phyloP scores from a whole-genome alignment of 2,113 vertebrate species.

The Plectropomus leopardus region DNA sequence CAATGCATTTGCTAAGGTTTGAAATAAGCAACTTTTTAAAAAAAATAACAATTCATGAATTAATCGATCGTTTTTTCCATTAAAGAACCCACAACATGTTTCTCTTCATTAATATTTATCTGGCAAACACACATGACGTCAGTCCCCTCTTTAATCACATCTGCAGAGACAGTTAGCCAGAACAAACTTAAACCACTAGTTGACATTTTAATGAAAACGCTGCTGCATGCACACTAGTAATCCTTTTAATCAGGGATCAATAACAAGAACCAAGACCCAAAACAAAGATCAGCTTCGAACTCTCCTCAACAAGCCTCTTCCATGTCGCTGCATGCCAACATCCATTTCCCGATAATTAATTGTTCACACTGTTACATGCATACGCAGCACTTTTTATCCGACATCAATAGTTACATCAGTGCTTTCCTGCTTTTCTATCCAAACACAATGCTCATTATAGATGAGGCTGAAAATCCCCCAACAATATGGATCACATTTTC shows the following conservation, averaged over 20 bases:
- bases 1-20: too few species aligned
- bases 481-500: slow-evolving; percentile 4
- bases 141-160: background rate
- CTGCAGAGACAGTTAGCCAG: background rate
- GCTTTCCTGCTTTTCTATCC: slow-evolving; percentile 13
- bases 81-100: background rate
- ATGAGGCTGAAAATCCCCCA: background rate
- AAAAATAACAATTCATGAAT: too few species aligned
- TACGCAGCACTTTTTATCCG: slow-evolving; percentile 28
- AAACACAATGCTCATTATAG: slow-evolving; percentile 3
- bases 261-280: slow-evolving; percentile 13
- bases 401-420: slow-evolving; percentile 35
- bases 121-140: background rate
- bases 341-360: slow-evolving; percentile 53
- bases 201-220: background rate
- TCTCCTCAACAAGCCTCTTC: slow-evolving; percentile 23
- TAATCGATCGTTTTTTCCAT: too few species aligned
- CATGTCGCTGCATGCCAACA: slow-evolving; percentile 13
- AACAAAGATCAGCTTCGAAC: slow-evolving; percentile 24
- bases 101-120: background rate
- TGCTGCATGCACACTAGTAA: slow-evolving; percentile 4
- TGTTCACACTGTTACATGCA: slow-evolving; percentile 31
- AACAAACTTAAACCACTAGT: background rate
- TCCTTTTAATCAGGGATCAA: slow-evolving; percentile 36
- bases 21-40: too few species aligned